A percentile compares a stretch with the other conserved stretches of the same genome.
Evolutionary conservation across 2,797 vertebrate genomes (phyloP).

Genomic region (Alcedo quadribrachys): DNA sequence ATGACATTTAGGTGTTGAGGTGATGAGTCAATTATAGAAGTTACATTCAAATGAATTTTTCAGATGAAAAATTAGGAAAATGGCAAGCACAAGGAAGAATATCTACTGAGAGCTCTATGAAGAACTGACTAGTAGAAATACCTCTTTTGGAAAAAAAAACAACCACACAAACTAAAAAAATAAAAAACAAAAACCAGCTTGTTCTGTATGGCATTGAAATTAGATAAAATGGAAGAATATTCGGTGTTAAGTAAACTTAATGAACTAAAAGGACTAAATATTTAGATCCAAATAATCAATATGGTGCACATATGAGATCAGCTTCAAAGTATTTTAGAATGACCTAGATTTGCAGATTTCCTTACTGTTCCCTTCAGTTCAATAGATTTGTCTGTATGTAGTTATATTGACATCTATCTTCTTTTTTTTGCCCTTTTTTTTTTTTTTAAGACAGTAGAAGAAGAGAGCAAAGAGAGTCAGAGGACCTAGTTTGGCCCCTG

Average conservation of each 20-base stretch:
- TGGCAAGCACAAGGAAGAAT: background rate
- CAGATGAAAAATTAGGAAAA: background rate
- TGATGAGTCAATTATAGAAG: background rate
- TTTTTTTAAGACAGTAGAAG: background rate
- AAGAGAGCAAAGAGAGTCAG: background rate
- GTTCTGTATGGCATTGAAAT: background rate
- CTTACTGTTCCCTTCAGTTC: background rate
- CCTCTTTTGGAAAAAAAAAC: background rate
- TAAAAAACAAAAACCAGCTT: background rate
- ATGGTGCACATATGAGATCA: background rate
- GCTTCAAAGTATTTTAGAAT: background rate
- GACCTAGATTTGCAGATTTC: background rate
- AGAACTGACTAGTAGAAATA: background rate
- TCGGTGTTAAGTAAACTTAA: background rate
- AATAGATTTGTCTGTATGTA: background rate
- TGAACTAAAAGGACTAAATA: background rate
- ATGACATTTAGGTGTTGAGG: background rate
- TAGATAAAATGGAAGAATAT: background rate
- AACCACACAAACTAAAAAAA: no score
- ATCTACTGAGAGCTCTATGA: background rate
- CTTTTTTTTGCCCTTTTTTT: background rate
- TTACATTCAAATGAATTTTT: background rate
- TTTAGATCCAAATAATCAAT: background rate
- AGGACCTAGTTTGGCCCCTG: background rate
- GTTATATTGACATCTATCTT: background rate